Evolutionary conservation across 2,113 vertebrate genomes (phyloP).

Genomic region (Astur gentilis): DNA sequence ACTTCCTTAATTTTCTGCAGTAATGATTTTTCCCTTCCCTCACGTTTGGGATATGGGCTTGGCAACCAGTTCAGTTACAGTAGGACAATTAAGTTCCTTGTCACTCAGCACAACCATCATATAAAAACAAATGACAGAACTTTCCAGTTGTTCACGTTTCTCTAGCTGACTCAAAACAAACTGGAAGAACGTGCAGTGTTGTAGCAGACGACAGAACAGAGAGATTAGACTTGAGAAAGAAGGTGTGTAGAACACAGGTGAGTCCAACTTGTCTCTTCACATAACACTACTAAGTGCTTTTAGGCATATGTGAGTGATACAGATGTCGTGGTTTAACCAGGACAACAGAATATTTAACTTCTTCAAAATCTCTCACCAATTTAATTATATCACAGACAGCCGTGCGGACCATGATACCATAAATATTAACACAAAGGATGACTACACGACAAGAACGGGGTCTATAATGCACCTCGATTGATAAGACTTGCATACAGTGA

Average conservation of each 20-base stretch:
- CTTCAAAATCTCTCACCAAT: background rate
- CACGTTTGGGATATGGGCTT: background rate
- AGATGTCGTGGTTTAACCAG: background rate
- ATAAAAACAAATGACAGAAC: conserved; percentile 25
- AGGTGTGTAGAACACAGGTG: background rate
- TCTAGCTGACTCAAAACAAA: background rate
- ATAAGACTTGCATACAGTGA: fast-evolving
- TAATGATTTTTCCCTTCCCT: conserved; percentile 15
- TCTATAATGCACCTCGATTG: background rate
- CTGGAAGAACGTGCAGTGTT: background rate
- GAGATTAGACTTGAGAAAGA: background rate
- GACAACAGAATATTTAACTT: background rate
- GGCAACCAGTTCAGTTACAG: background rate
- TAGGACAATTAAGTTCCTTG: background rate
- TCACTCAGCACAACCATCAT: background rate
- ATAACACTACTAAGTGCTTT: background rate
- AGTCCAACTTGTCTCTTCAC: background rate
- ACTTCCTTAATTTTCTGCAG: background rate
- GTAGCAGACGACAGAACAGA: background rate
- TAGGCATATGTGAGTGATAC: fast-evolving
- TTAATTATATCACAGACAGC: background rate
- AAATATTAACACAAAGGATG: background rate
- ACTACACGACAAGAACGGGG: background rate
- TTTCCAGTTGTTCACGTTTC: background rate
- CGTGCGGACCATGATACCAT: fast-evolving